Evolutionary conservation across 2,113 vertebrate species (phyloP).

Genomic region (Rhabdornis inornatus): DNA sequence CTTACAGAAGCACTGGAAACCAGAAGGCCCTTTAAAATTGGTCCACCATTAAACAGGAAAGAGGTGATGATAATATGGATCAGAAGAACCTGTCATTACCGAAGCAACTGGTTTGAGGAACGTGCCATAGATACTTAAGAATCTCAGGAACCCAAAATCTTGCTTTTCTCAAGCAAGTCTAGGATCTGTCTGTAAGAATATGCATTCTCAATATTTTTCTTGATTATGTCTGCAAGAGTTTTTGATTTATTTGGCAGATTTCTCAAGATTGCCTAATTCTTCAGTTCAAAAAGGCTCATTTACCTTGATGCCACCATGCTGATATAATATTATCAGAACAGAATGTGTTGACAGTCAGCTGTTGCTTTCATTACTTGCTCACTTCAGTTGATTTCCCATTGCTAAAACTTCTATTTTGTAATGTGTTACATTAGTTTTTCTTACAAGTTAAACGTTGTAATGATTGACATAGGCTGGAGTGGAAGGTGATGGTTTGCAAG

Average conservation of each 20-base stretch:
- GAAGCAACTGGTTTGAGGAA: background rate
- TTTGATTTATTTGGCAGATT: background rate
- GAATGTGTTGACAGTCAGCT: constrained; percentile 40
- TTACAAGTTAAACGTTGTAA: background rate
- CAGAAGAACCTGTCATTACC: background rate
- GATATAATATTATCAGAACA: constrained; percentile 40
- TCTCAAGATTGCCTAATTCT: background rate
- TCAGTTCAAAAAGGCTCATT: background rate
- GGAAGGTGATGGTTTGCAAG: constrained; percentile 13
- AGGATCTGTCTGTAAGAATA: background rate
- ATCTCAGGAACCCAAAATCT: background rate
- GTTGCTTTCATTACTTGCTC: constrained; percentile 55
- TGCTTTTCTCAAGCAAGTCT: background rate
- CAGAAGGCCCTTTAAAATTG: background rate
- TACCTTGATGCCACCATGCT: background rate
- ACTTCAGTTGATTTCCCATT: constrained; percentile 47
- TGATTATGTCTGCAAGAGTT: background rate
- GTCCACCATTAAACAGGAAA: background rate
- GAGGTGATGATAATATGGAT: background rate
- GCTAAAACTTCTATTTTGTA: constrained; percentile 26
- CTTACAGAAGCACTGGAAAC: background rate
- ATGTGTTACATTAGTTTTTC: constrained; percentile 11
- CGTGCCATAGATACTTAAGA: background rate
- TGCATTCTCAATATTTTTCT: background rate
- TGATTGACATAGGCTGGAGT: constrained; percentile 10